Evolutionary conservation across 2,888 invertebrate genomes (phyloP).

Genomic region (Brachypterus glaber): DNA sequence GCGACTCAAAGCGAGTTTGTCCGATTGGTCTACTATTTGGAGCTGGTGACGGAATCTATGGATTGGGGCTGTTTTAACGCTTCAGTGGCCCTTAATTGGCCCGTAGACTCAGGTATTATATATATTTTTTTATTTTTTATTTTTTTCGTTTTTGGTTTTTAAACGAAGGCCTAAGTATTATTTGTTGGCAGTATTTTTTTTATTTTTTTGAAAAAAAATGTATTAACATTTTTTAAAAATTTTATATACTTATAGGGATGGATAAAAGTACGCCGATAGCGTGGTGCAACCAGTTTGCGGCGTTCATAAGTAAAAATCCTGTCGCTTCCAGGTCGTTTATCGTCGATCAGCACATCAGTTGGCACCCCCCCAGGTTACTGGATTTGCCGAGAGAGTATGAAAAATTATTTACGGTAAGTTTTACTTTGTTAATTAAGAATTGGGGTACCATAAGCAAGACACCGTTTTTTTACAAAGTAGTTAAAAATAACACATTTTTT

Average conservation of each 20-base stretch:
- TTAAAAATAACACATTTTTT: too few species aligned
- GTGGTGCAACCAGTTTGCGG: constrained; percentile 62
- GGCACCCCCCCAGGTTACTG: constrained; percentile 76
- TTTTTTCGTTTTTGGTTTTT: too few species aligned
- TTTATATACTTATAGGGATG: too few species aligned
- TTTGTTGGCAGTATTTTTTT: too few species aligned
- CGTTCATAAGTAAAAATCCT: constrained; percentile 46
- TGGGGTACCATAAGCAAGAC: too few species aligned
- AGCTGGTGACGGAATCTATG: constrained; percentile 60
- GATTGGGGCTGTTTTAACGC: constrained; percentile 58
- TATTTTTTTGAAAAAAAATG: too few species aligned
- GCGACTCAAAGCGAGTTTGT: constrained; percentile 64
- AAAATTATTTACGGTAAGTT: constrained; percentile 67
- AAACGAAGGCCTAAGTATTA: too few species aligned
- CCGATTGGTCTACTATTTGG: constrained; percentile 66
- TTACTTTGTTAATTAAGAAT: too few species aligned
- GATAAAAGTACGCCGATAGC: constrained; percentile 46
- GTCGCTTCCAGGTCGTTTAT: constrained; percentile 59
- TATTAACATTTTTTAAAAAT: too few species aligned
- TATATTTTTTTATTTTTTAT: too few species aligned
- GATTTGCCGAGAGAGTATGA: constrained; percentile 85
- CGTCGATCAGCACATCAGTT: constrained; percentile 63
- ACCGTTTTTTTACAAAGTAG: too few species aligned
- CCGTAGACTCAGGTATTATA: constrained; percentile 41
- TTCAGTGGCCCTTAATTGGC: constrained; percentile 54